phyloP scores from a whole-genome alignment of 2,888 invertebrate genomes.

The Tenthredo mesomela region DNA sequence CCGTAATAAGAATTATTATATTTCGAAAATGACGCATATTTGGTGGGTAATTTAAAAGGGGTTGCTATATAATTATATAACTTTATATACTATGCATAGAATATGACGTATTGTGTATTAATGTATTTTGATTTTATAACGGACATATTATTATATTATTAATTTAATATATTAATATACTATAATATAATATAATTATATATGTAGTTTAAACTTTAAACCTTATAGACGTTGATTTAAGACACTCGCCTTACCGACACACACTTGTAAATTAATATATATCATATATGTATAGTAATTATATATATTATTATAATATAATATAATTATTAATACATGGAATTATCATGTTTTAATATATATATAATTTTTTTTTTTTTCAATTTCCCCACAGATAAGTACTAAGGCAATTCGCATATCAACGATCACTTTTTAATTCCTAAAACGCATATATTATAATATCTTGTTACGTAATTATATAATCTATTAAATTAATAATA shows the following conservation, averaged over 20 bases:
- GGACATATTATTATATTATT: constrained; percentile 40
- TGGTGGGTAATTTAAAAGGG: constrained; percentile 2
- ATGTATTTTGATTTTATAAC: constrained; percentile 43
- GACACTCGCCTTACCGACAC: constrained; percentile 50
- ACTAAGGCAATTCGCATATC: constrained; percentile 54
- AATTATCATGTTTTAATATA: constrained; percentile 33
- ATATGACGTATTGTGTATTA: not conserved
- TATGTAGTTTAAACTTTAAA: constrained; percentile 20
- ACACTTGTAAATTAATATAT: constrained; percentile 33
- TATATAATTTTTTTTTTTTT: no score
- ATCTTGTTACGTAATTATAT: constrained; percentile 22
- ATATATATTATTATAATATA: not conserved
- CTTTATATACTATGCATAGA: constrained; percentile 42
- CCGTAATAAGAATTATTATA: constrained; percentile 27
- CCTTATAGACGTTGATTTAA: constrained; percentile 49
- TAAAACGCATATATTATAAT: constrained; percentile 5
- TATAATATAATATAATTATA: no score
- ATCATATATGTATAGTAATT: constrained; percentile 1
- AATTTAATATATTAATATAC: constrained; percentile 17
- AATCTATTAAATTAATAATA: constrained; percentile 29
- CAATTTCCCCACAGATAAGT: constrained; percentile 14
- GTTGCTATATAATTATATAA: not conserved
- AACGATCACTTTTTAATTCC: constrained; percentile 45
- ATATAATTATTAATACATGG: constrained; percentile 20
- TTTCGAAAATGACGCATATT: constrained; percentile 7